Percentiles rank a stretch among this genome's conserved stretches.
phyloP scores from a whole-genome alignment of 2,113 vertebrate genomes.

The Oryctolagus cuniculus region mOryCun1.1 NC_091446.1:85444501-85445000 shows the following conservation, averaged over 20 bases:
- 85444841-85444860: not conserved
- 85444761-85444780: not conserved
- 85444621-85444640: not conserved
- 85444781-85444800: not conserved
- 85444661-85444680: not conserved
- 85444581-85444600: not conserved
- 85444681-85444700: not conserved
- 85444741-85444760: not conserved
- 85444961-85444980: not conserved
- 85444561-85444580: not conserved
- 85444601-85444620: not conserved
- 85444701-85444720: not conserved
- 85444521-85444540: not conserved
- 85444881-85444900: too few relatives aligned
- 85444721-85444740: not conserved
- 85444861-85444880: not conserved
- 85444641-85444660: not conserved
- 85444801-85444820: not conserved
- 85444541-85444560: not conserved
- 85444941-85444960: not conserved
- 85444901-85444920: not conserved
- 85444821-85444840: not conserved
- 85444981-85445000: not conserved
- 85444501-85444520: not conserved
- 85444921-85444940: not conserved